Percentiles rank a stretch among this genome's conserved stretches.
Evolutionary conservation across 2,888 invertebrate species (phyloP).

Genomic region (Anarsia innoxiella): DNA sequence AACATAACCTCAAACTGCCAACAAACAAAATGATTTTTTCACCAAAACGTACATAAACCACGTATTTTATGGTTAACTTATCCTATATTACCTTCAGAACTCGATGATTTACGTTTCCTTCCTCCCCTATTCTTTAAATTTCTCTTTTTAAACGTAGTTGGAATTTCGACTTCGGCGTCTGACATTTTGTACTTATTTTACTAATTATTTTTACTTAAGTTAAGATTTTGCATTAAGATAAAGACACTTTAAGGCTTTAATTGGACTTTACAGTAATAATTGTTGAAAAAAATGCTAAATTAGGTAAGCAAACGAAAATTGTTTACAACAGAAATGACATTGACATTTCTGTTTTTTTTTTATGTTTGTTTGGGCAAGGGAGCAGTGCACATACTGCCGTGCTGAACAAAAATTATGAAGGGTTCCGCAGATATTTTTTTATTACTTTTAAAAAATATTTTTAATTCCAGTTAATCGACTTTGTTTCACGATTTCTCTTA

Average conservation of each 20-base stretch:
- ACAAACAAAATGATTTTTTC: not conserved
- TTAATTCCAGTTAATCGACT: no score
- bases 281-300: not conserved
- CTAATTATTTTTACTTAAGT: no score
- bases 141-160: slow-evolving; percentile 78
- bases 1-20: slow-evolving; percentile 16
- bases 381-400: not conserved
- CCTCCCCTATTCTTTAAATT: slow-evolving; percentile 75
- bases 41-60: no score
- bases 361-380: not conserved
- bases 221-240: no score
- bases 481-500: no score
- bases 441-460: no score
- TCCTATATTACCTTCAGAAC: slow-evolving; percentile 67
- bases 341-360: not conserved
- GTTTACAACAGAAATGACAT: not conserved
- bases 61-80: no score
- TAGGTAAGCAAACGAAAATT: not conserved
- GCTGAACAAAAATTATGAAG: no score
- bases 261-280: no score
- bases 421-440: no score
- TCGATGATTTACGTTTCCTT: slow-evolving; percentile 77
- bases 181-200: slow-evolving; percentile 39
- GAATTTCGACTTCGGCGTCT: slow-evolving; percentile 47
- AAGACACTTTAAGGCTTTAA: no score